Conservation (phyloP, 2,888 invertebrate species). For the Sesia apiformis region DNA sequence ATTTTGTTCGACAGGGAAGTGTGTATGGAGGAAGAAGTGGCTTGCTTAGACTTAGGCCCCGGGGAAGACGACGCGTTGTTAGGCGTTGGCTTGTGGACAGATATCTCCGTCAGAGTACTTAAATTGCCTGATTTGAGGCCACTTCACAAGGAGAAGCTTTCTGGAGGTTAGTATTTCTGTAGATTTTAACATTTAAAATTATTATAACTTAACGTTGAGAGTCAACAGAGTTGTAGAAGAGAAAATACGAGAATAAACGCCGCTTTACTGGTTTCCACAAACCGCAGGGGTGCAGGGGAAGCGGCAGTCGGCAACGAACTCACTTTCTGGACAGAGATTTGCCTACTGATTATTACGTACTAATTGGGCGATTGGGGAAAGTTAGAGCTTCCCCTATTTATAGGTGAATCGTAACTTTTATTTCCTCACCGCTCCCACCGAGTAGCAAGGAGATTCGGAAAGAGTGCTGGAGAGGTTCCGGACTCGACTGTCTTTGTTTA, state of each 20-base stretch:
- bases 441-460: no score
- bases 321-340: no score
- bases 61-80: constrained; percentile 80
- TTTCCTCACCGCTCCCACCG: no score
- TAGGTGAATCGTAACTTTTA: no score
- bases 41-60: constrained; percentile 95
- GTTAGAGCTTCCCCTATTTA: no score
- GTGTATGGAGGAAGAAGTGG: constrained; percentile 93
- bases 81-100: constrained; percentile 97
- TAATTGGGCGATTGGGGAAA: no score
- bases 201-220: not conserved
- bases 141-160: constrained; percentile 89
- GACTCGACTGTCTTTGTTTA: no score
- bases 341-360: no score
- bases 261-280: not conserved
- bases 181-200: no score
- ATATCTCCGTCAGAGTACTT: constrained; percentile 93
- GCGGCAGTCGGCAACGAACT: not conserved
- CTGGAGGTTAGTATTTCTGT: constrained; percentile 74
- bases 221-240: not conserved
- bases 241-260: no score
- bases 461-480: no score
- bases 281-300: constrained; percentile 2
- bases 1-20: constrained; percentile 63
- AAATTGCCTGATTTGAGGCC: constrained; percentile 86